phyloP scores from a whole-genome alignment of 2,113 vertebrate genomes.

The Chaetura pelagica region DNA sequence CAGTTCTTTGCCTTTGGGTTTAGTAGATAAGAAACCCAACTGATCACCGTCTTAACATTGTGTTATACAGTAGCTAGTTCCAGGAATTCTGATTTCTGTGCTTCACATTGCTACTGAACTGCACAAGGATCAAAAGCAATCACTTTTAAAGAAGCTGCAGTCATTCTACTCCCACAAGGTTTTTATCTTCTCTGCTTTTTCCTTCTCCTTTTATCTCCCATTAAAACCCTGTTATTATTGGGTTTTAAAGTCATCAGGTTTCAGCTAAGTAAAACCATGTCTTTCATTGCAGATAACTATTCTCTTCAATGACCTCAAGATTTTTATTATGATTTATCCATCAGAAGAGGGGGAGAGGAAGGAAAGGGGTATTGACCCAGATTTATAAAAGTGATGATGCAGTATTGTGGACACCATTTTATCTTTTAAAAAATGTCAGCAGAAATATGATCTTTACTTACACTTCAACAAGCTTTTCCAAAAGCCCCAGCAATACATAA shows the following conservation, averaged over 20 bases:
- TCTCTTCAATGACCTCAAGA: background rate
- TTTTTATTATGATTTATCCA: background rate
- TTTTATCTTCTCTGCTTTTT: constrained; percentile 8
- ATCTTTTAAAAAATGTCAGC: background rate
- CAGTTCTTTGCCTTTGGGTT: background rate
- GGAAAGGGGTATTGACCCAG: background rate
- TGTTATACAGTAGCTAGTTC: background rate
- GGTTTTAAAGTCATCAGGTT: background rate
- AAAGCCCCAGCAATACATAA: background rate
- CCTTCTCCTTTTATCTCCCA: background rate
- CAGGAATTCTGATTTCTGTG: background rate
- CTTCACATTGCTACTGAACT: background rate
- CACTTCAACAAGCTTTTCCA: background rate
- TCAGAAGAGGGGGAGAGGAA: background rate
- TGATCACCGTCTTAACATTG: background rate
- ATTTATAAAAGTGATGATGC: background rate
- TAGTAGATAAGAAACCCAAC: background rate
- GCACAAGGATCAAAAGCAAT: constrained; percentile 7
- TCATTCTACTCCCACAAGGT: background rate
- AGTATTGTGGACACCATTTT: background rate
- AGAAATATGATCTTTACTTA: background rate
- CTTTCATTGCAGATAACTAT: background rate
- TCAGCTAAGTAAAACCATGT: background rate
- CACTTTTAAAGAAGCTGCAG: background rate
- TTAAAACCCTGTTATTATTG: background rate